Base-by-base conservation (phyloP, 2,113 vertebrate species). In the Phocoena phocoena region DNA sequence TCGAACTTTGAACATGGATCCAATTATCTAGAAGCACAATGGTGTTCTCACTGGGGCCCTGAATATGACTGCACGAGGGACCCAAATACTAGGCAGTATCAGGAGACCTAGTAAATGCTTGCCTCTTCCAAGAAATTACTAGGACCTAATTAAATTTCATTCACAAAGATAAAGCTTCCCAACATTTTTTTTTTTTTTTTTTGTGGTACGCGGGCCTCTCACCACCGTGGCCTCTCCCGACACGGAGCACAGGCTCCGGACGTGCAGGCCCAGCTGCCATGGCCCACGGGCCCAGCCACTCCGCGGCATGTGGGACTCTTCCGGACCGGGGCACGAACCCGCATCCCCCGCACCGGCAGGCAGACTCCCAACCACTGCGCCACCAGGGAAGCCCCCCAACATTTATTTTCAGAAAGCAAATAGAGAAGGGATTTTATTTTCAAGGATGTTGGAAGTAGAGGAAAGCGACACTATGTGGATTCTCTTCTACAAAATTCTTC, bases 11-110 rank as follows among this genome's bases (percentile, higher is more conserved):
- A 97, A 97, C 50, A 97, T 50, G 97, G 26, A 92, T 92, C 85
- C 98, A 98, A 98, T 98, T 98, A 98, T 87, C 97, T 83, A 74
- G 77, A 55, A 95, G 90, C 95, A 96, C 68, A 97, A 55, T 90
- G 90, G 95, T 88, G 28, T 93, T 96, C 97, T 98, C 97, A 90
- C 44, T 81, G 95, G 77, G 47, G 63, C 82, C 38, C 80, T 90
- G 93, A 93, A 25, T 88, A 13, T 95, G 94, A 97, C 3, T 88
- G 76, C 90, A 83, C 81, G 55, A 62, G 93, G 97, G 97, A 96
- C 88, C 84, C 65, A 93, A 67, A 85, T 38, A 63, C 80, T 92
- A 95, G 53, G 80, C 65, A 68, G 38, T 96, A 89, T 84, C 97
- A 95, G 83, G 95, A 97, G 96, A 97, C 96, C 26, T 90, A 96